Evolutionary conservation across 2,797 vertebrate genomes (phyloP).

Genomic region (Nyctalus aviator): DNA sequence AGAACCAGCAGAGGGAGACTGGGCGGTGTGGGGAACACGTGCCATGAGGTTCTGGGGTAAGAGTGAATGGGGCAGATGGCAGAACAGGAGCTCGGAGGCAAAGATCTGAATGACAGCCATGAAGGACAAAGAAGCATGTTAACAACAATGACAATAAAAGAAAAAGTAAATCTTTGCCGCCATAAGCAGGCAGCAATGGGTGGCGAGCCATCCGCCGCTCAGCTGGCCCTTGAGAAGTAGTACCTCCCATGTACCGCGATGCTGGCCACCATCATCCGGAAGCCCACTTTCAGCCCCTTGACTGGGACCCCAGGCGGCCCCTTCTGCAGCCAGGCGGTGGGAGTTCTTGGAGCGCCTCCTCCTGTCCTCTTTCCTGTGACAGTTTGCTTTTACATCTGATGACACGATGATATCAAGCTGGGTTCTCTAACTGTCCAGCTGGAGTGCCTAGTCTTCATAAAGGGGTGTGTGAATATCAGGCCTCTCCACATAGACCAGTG

Average conservation of each 20-base stretch:
- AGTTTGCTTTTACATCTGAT: neutral
- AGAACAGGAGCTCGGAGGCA: neutral
- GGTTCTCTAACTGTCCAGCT: neutral
- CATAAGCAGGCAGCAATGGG: neutral
- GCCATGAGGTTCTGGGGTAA: no score
- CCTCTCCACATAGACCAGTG: neutral
- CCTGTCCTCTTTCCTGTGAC: neutral
- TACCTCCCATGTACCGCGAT: fast-evolving
- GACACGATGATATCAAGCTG: neutral
- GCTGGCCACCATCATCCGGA: neutral
- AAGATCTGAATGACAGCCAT: neutral
- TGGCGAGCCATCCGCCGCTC: no score
- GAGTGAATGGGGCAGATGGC: neutral
- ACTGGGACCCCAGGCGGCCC: fast-evolving
- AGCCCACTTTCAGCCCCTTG: neutral
- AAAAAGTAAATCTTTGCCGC: neutral
- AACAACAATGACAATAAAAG: neutral
- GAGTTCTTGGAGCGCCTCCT: neutral
- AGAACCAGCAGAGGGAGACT: neutral
- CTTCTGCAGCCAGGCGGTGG: neutral
- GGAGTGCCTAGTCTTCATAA: neutral
- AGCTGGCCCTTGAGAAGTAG: neutral
- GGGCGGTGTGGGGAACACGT: neutral
- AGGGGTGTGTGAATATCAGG: neutral
- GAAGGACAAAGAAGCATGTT: neutral